phyloP scores from a whole-genome alignment of 2,888 invertebrate species.

The Rotaria macrura region DNA sequence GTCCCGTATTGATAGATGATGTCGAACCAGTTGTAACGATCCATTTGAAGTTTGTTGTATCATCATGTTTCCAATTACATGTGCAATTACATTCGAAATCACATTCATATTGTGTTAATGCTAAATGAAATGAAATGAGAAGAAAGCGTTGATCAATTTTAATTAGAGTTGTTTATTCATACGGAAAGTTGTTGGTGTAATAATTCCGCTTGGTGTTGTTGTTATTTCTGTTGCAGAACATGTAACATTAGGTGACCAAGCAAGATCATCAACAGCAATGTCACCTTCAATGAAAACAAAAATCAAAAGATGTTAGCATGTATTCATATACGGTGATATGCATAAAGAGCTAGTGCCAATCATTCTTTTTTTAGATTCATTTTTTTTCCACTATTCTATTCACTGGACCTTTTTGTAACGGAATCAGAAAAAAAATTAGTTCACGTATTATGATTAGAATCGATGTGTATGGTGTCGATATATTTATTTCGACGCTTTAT shows the following conservation, averaged over 20 bases:
- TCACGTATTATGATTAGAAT: too few species aligned
- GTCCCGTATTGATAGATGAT: slow-evolving; percentile 34
- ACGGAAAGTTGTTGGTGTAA: neutral
- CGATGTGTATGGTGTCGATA: too few species aligned
- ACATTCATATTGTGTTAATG: slow-evolving; percentile 36
- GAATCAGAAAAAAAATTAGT: too few species aligned
- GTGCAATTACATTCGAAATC: slow-evolving; percentile 35
- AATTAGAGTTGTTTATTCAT: neutral
- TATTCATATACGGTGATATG: too few species aligned
- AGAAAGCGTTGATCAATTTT: too few species aligned
- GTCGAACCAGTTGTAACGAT: slow-evolving; percentile 35
- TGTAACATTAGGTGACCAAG: neutral
- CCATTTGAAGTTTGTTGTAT: slow-evolving; percentile 22
- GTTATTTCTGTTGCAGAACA: neutral
- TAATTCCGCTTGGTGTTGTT: neutral
- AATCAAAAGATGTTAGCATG: too few species aligned
- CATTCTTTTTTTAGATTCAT: too few species aligned
- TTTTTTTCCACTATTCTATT: too few species aligned
- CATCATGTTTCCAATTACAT: slow-evolving; percentile 29
- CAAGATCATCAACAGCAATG: slow-evolving; percentile 27
- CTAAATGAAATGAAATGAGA: slow-evolving; percentile 34
- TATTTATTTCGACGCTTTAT: too few species aligned
- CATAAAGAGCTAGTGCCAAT: too few species aligned
- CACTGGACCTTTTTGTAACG: too few species aligned
- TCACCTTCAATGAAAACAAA: slow-evolving; percentile 20